phyloP scores from a whole-genome alignment of 2,797 vertebrate species.

The Karalla daura region DNA sequence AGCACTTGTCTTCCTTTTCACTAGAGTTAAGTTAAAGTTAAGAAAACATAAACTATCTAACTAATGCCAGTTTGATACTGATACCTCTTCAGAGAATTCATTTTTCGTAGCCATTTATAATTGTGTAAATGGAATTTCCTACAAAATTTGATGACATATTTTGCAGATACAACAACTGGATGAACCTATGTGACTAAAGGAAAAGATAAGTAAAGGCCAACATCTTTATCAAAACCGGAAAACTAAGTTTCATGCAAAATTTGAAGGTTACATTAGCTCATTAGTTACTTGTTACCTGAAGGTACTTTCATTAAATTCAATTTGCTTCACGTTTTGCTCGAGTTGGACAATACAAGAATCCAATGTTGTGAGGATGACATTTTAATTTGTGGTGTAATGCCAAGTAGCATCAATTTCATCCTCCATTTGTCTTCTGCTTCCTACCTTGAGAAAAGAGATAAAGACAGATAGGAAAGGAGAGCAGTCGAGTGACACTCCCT shows the following conservation, averaged over 20 bases:
- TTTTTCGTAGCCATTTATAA: no score
- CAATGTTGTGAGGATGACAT: conserved; percentile 25
- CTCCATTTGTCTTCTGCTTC: conserved; percentile 51
- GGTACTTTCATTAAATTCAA: conserved; percentile 17
- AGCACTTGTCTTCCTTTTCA: no score
- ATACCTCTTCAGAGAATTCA: no score
- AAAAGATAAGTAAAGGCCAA: conserved; percentile 1
- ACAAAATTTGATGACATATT: no score
- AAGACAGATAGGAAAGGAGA: conserved; percentile 62
- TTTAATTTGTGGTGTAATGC: conserved; percentile 34
- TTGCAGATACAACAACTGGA: no score
- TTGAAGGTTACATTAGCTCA: conserved; percentile 1
- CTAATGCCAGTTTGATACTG: no score
- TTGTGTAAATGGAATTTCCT: no score
- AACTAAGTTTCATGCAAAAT: neutral
- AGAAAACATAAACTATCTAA: no score
- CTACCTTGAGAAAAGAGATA: conserved; percentile 60
- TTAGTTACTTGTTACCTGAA: conserved; percentile 1
- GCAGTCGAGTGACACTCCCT: conserved; percentile 62
- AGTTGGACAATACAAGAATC: conserved; percentile 25
- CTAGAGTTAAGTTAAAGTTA: no score
- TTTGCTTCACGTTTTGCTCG: conserved; percentile 7
- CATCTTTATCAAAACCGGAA: neutral
- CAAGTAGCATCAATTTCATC: conserved; percentile 46
- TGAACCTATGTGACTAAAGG: no score